A percentile compares a stretch with the other conserved stretches of the same genome.
These are phyloP conservation scores for Manacus vitellinus DNA, from an alignment of 2,113 vertebrate species.

Conservation along the genomic window DNA sequence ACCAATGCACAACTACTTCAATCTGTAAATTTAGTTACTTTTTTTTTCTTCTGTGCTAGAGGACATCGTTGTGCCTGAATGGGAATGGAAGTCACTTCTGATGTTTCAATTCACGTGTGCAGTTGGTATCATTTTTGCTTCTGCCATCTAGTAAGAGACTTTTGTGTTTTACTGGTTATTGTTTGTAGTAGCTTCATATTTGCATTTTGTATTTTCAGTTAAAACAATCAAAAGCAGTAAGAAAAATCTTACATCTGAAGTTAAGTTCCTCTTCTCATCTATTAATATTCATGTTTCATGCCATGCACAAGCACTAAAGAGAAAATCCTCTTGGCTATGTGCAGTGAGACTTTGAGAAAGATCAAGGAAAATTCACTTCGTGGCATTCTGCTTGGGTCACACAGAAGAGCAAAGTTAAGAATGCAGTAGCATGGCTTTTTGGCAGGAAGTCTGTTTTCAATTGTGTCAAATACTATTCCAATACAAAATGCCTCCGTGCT, in stretches of 20 bases:
- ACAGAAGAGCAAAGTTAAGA: background rate
- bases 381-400: background rate
- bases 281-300: slow-evolving; percentile 11
- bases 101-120: background rate
- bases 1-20: slow-evolving; percentile 17
- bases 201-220: background rate
- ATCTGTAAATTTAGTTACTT: slow-evolving; percentile 6
- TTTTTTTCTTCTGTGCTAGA: background rate
- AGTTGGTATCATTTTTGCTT: background rate
- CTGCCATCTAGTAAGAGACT: background rate
- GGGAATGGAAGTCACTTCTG: background rate
- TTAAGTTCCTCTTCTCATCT: background rate
- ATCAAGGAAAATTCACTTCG: background rate
- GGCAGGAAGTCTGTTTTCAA: background rate
- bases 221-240: background rate
- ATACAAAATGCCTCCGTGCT: background rate
- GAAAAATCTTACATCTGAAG: background rate
- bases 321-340: slow-evolving; percentile 17
- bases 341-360: background rate
- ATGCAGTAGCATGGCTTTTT: background rate
- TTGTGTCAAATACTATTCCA: background rate
- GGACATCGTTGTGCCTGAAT: slow-evolving; percentile 26
- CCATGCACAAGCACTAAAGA: background rate
- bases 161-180: background rate
- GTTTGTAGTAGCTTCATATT: background rate